A percentile compares a stretch with the other conserved stretches of the same genome.
Evolutionary conservation across 2,797 vertebrate species (phyloP).

Genomic region (Harpagifer antarcticus): DNA sequence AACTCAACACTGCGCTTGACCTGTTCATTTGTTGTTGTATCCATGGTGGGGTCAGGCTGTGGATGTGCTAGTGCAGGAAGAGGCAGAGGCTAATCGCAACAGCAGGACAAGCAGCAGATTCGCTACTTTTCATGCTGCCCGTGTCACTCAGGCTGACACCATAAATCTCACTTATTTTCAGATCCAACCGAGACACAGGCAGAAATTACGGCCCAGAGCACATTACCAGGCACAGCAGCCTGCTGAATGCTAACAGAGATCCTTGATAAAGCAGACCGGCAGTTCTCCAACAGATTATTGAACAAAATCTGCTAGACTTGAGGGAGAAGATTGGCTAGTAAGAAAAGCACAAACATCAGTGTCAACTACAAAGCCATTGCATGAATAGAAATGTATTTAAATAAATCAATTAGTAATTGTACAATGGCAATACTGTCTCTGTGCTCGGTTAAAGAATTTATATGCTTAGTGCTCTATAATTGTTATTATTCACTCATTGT

Average conservation of each 20-base stretch:
- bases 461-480: neutral
- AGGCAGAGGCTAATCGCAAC: constrained; percentile 61
- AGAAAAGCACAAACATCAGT: constrained; percentile 52
- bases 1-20: constrained; percentile 53
- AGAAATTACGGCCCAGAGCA: constrained; percentile 82
- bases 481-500: no score
- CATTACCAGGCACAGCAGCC: constrained; percentile 76
- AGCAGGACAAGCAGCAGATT: constrained; percentile 49
- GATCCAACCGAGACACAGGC: constrained; percentile 78
- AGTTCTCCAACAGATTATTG: constrained; percentile 72
- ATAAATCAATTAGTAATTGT: neutral
- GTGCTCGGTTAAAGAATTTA: neutral
- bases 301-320: constrained; percentile 63
- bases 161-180: constrained; percentile 89
- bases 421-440: neutral
- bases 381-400: constrained; percentile 8
- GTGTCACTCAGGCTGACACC: constrained; percentile 84
- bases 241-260: constrained; percentile 83
- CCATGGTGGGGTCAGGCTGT: constrained; percentile 52
- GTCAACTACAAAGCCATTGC: constrained; percentile 25
- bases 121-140: constrained; percentile 81
- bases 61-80: constrained; percentile 55
- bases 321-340: constrained; percentile 36
- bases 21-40: constrained; percentile 63
- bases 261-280: constrained; percentile 77